phyloP scores from a whole-genome alignment of 2,888 invertebrate species.

The Pilophorus perplexus region DNA sequence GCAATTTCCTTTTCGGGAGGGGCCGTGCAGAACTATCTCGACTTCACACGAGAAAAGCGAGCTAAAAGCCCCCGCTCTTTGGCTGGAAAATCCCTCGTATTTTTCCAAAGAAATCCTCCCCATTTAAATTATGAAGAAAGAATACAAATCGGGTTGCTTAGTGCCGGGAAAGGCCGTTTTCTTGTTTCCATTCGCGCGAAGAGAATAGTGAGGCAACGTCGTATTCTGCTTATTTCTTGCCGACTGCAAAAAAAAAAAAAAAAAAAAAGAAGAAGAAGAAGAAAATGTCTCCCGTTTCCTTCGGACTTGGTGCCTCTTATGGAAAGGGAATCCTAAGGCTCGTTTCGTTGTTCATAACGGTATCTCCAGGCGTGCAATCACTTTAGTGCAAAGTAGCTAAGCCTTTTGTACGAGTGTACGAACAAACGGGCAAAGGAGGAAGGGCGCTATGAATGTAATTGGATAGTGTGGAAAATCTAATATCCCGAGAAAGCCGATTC shows the following conservation, averaged over 20 bases:
- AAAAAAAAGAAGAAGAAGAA: no score
- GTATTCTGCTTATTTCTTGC: no score
- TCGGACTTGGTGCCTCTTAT: constrained; percentile 5
- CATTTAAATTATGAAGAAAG: constrained; percentile 23
- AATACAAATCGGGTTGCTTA: background rate
- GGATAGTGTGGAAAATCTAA: constrained; percentile 28
- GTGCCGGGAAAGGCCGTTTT: no score
- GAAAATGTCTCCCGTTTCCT: no score
- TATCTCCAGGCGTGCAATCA: background rate
- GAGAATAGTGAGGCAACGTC: background rate
- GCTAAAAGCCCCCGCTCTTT: background rate
- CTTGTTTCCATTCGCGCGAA: no score
- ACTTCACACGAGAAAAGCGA: background rate
- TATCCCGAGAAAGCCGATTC: constrained; percentile 26
- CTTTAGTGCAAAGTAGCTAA: background rate
- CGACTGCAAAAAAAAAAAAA: no score
- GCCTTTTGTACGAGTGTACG: background rate
- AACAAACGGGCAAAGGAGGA: background rate
- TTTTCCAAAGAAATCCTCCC: background rate
- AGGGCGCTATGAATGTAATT: constrained; percentile 22
- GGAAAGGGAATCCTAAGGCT: background rate
- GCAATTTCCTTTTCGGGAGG: constrained; percentile 15
- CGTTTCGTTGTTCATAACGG: constrained; percentile 15
- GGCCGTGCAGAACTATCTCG: background rate
- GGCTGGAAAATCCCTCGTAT: background rate